Percentiles rank a stretch among this genome's conserved stretches.
These are phyloP conservation scores for Cettia cetti DNA, from an alignment of 2,113 vertebrate genomes.

Conservation along the genomic window DNA sequence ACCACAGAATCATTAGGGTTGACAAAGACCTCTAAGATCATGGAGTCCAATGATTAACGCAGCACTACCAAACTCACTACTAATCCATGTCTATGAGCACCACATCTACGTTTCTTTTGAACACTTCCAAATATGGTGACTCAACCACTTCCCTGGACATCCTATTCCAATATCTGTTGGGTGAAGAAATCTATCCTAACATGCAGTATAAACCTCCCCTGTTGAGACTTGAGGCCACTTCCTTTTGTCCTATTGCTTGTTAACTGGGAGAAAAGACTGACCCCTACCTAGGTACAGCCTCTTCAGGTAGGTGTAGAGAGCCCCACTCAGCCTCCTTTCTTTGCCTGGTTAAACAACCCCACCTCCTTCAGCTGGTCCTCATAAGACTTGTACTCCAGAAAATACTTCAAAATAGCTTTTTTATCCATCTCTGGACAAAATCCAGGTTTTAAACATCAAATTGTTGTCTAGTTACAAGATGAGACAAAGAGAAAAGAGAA, in stretches of 20 bases:
- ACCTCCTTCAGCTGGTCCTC: background rate
- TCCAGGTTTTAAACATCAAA: background rate
- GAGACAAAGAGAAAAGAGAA: background rate
- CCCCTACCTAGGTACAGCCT: background rate
- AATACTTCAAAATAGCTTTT: background rate
- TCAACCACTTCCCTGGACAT: background rate
- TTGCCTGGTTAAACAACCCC: background rate
- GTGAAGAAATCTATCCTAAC: background rate
- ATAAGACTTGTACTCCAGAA: background rate
- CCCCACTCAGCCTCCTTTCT: background rate
- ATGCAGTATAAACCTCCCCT: background rate
- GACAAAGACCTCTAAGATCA: background rate
- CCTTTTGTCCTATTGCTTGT: background rate
- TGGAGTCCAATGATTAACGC: background rate
- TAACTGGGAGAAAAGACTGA: background rate
- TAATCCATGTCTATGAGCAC: background rate
- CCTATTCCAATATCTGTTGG: background rate
- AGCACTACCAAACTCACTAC: background rate
- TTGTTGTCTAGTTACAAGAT: background rate
- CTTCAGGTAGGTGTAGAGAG: background rate
- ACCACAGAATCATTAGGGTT: background rate
- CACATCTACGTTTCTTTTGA: background rate
- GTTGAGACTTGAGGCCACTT: background rate
- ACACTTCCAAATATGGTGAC: background rate
- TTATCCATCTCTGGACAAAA: background rate